Percentiles rank a stretch among this genome's conserved stretches.
Evolutionary conservation across 2,797 vertebrate species (phyloP).

Genomic region (Cirrhinus molitorella): DNA sequence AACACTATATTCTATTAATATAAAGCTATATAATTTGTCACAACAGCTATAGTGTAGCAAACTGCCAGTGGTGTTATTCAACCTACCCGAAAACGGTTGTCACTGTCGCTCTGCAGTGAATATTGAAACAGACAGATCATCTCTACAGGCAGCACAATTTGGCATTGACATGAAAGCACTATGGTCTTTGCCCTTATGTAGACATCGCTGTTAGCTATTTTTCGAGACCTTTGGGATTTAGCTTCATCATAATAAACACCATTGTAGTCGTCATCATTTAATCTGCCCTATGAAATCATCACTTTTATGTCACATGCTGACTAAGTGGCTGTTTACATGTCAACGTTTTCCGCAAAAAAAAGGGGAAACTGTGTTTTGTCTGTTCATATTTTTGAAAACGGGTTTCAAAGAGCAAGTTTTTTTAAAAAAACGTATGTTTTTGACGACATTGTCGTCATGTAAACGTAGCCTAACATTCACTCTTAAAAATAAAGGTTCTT

Average conservation of each 20-base stretch:
- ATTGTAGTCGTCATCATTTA: slow-evolving; percentile 32
- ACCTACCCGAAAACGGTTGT: not conserved
- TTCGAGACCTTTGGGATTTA: slow-evolving; percentile 52
- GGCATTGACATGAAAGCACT: slow-evolving; percentile 76
- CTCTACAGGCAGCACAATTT: slow-evolving; percentile 54
- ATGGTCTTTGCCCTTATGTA: slow-evolving; percentile 76
- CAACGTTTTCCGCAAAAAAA: no score
- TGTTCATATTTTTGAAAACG: no score
- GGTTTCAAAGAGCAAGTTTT: no score
- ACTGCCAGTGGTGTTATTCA: not conserved
- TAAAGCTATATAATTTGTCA: slow-evolving; percentile 26
- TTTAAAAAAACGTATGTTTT: no score
- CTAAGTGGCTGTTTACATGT: no score
- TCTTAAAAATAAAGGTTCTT: slow-evolving; percentile 7
- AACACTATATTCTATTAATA: slow-evolving; percentile 10
- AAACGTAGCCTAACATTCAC: no score
- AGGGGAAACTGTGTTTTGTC: no score
- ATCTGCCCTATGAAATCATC: not conserved
- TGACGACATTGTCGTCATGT: no score
- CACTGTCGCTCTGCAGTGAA: not conserved
- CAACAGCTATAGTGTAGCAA: slow-evolving; percentile 25
- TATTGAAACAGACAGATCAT: not conserved
- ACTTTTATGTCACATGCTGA: slow-evolving; percentile 8
- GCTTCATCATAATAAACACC: slow-evolving; percentile 35
- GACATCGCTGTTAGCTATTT: slow-evolving; percentile 65